Percentiles rank a stretch among this genome's conserved stretches.
Evolutionary conservation across 2,113 vertebrate species (phyloP).

Genomic region (Ranitomeya imitator): DNA sequence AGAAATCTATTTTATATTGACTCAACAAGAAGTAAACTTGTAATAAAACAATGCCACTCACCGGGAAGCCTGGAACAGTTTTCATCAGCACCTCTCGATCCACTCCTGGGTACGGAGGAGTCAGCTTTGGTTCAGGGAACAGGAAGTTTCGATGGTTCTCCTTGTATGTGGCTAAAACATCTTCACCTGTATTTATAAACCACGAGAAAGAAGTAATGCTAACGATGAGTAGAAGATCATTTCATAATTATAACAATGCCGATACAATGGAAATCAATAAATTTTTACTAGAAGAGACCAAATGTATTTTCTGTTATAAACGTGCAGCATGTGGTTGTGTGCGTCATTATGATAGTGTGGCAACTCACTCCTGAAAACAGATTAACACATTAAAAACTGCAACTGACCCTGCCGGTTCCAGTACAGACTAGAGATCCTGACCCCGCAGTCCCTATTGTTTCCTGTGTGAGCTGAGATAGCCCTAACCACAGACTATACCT

Average conservation of each 20-base stretch:
- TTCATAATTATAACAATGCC: background rate
- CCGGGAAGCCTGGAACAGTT: conserved; percentile 69
- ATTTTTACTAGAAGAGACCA: background rate
- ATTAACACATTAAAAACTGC: too few relatives aligned
- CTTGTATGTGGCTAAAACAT: conserved; percentile 75
- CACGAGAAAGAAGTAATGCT: background rate
- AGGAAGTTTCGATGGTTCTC: conserved; percentile 75
- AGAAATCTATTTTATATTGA: background rate
- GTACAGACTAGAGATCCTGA: too few relatives aligned
- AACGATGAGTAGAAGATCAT: conserved; percentile 15
- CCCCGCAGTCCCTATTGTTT: too few relatives aligned
- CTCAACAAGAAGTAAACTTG: background rate
- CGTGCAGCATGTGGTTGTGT: background rate
- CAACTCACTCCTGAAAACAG: too few relatives aligned
- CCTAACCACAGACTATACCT: too few relatives aligned
- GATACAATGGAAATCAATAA: background rate
- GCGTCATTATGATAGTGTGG: too few relatives aligned
- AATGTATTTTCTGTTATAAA: background rate
- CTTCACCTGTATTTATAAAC: conserved; percentile 62
- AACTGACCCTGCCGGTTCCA: too few relatives aligned
- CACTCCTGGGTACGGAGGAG: conserved; percentile 68
- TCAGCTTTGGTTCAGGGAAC: conserved; percentile 78
- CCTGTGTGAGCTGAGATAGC: too few relatives aligned
- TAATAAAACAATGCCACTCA: conserved; percentile 62
- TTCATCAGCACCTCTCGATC: conserved; percentile 78